A percentile compares a stretch with the other conserved stretches of the same genome.
phyloP scores from a whole-genome alignment of 2,888 invertebrate genomes.

The Anorthoa munda region DNA sequence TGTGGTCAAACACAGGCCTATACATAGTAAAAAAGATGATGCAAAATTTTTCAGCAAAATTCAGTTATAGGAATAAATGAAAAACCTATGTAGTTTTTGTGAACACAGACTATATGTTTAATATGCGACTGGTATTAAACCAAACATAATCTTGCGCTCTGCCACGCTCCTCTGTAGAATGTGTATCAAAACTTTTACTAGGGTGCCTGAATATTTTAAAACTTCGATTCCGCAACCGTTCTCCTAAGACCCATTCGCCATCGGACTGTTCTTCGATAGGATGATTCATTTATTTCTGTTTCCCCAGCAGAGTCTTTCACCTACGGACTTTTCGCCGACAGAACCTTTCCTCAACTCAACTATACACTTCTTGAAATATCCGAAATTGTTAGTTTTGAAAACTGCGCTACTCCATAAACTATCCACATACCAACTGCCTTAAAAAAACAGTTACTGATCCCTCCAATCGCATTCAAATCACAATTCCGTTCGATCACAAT shows the following conservation, averaged over 20 bases:
- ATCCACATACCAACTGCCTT: not conserved
- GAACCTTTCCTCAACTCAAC: too few relatives aligned
- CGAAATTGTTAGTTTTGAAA: not conserved
- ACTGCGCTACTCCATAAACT: not conserved
- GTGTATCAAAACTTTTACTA: constrained; percentile 28
- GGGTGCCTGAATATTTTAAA: constrained; percentile 10
- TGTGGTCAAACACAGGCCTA: too few relatives aligned
- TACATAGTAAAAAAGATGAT: too few relatives aligned
- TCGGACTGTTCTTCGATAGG: too few relatives aligned
- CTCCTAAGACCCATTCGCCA: too few relatives aligned
- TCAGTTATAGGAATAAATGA: constrained; percentile 31
- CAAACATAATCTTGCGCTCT: constrained; percentile 42
- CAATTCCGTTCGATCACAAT: constrained; percentile 44
- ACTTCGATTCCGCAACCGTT: too few relatives aligned
- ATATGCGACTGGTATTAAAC: constrained; percentile 17
- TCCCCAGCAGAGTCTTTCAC: too few relatives aligned
- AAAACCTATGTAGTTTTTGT: constrained; percentile 37
- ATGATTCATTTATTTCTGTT: too few relatives aligned
- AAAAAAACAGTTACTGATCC: constrained; percentile 6
- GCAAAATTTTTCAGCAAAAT: not conserved
- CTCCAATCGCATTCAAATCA: constrained; percentile 43
- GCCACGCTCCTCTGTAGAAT: constrained; percentile 9
- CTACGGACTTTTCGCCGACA: too few relatives aligned
- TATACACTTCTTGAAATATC: not conserved
- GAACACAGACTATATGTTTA: constrained; percentile 21